These are phyloP conservation scores for Syngnathus typhle DNA, from an alignment of 2,113 vertebrate species.

Conservation along the genomic window DNA sequence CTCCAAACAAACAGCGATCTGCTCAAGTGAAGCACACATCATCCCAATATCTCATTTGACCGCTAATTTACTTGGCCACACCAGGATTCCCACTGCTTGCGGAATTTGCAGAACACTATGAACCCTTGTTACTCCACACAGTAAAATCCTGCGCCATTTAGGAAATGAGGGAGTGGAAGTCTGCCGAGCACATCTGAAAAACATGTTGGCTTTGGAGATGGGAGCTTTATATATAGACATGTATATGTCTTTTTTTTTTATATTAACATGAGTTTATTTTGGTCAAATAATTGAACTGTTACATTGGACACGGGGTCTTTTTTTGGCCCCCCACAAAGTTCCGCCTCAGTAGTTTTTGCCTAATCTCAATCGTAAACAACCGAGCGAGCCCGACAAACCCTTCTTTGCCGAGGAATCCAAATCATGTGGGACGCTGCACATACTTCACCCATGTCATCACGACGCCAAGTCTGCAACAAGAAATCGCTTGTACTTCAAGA, in stretches of 20 bases:
- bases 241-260: background rate
- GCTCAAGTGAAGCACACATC: constrained; percentile 60
- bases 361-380: background rate
- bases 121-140: constrained; percentile 6
- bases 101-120: constrained; percentile 23
- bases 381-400: background rate
- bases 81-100: constrained; percentile 31
- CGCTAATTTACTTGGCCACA: constrained; percentile 35
- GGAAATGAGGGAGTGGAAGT: background rate
- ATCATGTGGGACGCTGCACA: background rate
- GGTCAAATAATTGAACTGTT: background rate
- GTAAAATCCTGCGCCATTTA: background rate
- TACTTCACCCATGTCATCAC: background rate
- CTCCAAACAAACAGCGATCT: constrained; percentile 64
- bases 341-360: constrained; percentile 2
- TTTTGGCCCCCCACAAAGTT: background rate
- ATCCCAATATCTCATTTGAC: constrained; percentile 42
- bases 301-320: background rate
- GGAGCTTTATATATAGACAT: background rate
- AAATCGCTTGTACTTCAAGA: constrained; percentile 14
- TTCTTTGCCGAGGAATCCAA: constrained; percentile 4
- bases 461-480: constrained; percentile 11
- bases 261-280: background rate
- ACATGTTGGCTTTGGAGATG: background rate
- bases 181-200: background rate